Conservation (phyloP, 2,888 invertebrate species). For the Tetanocera ferruginea region DNA sequence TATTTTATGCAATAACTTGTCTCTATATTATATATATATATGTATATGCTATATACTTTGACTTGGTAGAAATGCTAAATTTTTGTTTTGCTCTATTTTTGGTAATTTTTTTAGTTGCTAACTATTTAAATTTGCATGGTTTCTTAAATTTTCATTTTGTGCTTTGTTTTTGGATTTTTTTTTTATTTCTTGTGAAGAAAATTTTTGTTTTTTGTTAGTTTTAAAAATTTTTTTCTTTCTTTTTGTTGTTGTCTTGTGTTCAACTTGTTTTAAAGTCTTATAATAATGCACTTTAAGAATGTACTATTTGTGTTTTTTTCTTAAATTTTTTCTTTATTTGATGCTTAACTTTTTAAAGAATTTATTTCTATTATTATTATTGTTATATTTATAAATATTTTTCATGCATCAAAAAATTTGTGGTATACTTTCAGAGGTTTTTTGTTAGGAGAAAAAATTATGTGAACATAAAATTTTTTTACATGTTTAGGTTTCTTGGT, state of each 20-base stretch:
- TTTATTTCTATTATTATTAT: background rate
- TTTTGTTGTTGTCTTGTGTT: background rate
- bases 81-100: background rate
- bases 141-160: conserved; percentile 1
- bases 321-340: background rate
- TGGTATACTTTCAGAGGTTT: conserved; percentile 30
- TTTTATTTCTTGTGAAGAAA: conserved; percentile 25
- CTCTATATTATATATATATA: background rate
- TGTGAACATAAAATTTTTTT: background rate
- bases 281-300: conserved; percentile 42
- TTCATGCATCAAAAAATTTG: conserved; percentile 10
- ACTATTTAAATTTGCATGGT: background rate
- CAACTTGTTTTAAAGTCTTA: conserved; percentile 30
- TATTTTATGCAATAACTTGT: background rate
- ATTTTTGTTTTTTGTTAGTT: background rate
- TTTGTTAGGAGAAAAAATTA: background rate
- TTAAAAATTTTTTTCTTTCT: background rate
- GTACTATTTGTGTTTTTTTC: conserved; percentile 31
- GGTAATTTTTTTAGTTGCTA: conserved; percentile 3
- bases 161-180: background rate
- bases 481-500: background rate
- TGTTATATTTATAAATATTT: background rate
- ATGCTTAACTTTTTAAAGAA: background rate
- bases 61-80: conserved; percentile 22
- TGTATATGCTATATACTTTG: conserved; percentile 4